Base-by-base conservation (phyloP, 2,888 invertebrate genomes). In the Falcaria lacertinaria region DNA sequence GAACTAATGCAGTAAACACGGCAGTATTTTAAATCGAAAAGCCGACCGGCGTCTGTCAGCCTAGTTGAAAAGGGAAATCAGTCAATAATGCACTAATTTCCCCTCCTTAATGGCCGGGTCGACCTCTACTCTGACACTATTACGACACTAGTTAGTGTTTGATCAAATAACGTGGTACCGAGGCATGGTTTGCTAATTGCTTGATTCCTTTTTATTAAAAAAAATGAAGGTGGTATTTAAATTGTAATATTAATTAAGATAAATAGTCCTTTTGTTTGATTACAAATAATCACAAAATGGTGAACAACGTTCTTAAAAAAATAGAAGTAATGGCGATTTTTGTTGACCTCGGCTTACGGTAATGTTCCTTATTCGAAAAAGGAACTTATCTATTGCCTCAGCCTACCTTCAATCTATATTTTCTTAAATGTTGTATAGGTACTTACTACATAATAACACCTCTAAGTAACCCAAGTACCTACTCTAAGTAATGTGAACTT, bases 71-170 rank as follows among this genome's bases (percentile, higher is more conserved):
- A 75, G 82, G 88, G 89, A 88, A 89, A 89, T 88, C 83, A 88
- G 86, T 87, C 86, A 85, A 89, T 89, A 86, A 89, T 89, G 82
- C 83, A 87, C 88, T 88, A 83, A 89, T 88, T 88, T 89, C 89
- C 88, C 83, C 72, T 84, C 77, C 81, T 84, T 83, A 87, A 86
- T 89, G 76, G 84, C 74, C 59, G 69, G 77, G 80, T 73, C 70
- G 71, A 63, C 64, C 69, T 61, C 64, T 66, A 66, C 69, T 73
- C 78, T 76, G 80, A 72, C 77, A 80, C 78, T 78, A 78, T 78
- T 74, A 76, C 79, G 73, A 64, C 71, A 72, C 73, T 69, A 73
- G 68, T 73, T 69, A 56, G 62, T 67, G 63, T 64, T 59, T 73
- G 69, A 74, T 69, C 66, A 64, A 68, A 72, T 77, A 74, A 69